phyloP scores from a whole-genome alignment of 2,797 vertebrate genomes.

The Malurus leucopterus region DNA sequence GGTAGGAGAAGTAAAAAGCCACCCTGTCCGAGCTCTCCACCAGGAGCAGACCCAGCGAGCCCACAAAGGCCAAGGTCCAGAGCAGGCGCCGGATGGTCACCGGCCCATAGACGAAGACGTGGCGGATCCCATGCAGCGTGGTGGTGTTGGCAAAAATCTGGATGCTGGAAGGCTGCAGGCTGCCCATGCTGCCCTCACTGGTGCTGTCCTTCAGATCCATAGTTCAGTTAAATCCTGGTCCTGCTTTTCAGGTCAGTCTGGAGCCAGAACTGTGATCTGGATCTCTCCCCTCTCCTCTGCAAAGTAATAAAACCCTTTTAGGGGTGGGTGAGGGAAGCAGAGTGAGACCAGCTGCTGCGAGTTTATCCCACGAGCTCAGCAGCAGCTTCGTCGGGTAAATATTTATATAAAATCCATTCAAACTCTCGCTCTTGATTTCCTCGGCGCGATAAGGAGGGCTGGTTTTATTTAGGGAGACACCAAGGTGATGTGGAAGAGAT shows the following conservation, averaged over 20 bases:
- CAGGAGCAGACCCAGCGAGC: slow-evolving; percentile 86
- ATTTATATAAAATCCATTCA: slow-evolving; percentile 80
- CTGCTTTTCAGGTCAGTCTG: slow-evolving; percentile 2
- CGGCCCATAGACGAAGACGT: slow-evolving; percentile 87
- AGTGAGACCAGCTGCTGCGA: slow-evolving; percentile 62
- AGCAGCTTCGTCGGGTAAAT: slow-evolving; percentile 63
- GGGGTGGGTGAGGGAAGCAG: neutral
- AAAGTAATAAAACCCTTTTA: slow-evolving; percentile 27
- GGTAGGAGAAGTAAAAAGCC: slow-evolving; percentile 93
- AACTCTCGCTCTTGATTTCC: slow-evolving; percentile 80
- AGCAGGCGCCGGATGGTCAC: slow-evolving; percentile 85
- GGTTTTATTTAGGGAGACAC: slow-evolving; percentile 85
- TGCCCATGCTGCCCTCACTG: slow-evolving; percentile 86
- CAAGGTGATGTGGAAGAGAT: slow-evolving; percentile 85
- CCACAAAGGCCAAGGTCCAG: slow-evolving; percentile 89
- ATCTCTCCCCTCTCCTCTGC: neutral
- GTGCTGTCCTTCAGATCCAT: slow-evolving; percentile 94
- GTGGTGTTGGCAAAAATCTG: slow-evolving; percentile 91
- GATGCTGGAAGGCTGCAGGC: slow-evolving; percentile 86
- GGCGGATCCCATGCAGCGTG: slow-evolving; percentile 92
- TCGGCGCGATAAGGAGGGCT: slow-evolving; percentile 78
- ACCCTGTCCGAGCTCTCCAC: slow-evolving; percentile 90
- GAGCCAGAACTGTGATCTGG: slow-evolving; percentile 18
- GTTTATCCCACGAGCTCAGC: slow-evolving; percentile 70
- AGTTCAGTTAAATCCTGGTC: slow-evolving; percentile 15